Evolutionary conservation across 2,113 vertebrate genomes (phyloP).

Genomic region (Prionailurus bengalensis): DNA sequence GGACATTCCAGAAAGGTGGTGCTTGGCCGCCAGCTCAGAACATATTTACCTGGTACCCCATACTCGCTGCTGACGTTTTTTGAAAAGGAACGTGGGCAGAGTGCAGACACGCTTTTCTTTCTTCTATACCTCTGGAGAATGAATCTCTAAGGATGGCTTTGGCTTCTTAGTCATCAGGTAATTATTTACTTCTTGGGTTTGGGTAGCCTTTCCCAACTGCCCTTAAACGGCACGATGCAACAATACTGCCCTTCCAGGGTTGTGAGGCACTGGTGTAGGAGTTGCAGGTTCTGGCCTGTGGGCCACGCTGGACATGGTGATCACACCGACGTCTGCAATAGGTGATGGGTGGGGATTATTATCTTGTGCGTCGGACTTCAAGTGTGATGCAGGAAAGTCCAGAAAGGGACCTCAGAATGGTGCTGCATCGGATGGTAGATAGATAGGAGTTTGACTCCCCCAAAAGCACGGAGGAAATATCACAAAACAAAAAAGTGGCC

Average conservation of each 20-base stretch:
- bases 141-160: neutral
- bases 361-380: neutral
- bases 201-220: neutral
- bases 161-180: neutral
- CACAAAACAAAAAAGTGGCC: neutral
- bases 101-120: neutral
- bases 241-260: neutral
- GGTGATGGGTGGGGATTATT: neutral
- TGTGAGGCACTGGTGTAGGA: neutral
- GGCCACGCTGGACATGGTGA: neutral
- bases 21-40: neutral
- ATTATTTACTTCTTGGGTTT: neutral
- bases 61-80: neutral
- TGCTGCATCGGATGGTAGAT: neutral
- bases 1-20: neutral
- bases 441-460: neutral
- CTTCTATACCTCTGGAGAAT: neutral
- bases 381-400: neutral
- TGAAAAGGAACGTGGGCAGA: neutral
- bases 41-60: neutral
- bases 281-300: too few species aligned
- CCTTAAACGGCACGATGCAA: neutral
- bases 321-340: neutral
- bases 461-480: neutral
- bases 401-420: neutral